These are phyloP conservation scores for Standfussiana lucernea DNA, from an alignment of 2,888 invertebrate genomes.

Conservation along the genomic window DNA sequence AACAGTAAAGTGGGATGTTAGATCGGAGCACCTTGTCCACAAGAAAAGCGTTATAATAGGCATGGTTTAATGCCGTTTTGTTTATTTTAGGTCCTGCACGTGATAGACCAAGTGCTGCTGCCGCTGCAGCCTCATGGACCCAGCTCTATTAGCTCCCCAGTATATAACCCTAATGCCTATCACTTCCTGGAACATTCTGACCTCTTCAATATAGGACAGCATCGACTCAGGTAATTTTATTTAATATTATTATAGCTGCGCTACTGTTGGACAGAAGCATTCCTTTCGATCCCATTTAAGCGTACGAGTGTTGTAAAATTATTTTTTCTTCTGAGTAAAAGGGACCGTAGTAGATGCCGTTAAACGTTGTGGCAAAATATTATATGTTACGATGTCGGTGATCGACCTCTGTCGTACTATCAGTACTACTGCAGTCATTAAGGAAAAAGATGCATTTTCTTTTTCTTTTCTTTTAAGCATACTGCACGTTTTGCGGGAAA, in stretches of 20 bases:
- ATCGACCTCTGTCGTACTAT: neutral
- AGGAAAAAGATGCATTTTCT: neutral
- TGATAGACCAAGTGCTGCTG: constrained; percentile 96
- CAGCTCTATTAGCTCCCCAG: constrained; percentile 90
- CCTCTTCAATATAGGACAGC: constrained; percentile 93
- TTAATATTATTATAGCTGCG: too few species aligned
- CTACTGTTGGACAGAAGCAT: too few species aligned
- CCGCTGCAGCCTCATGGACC: constrained; percentile 93
- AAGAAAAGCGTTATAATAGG: neutral
- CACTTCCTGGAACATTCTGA: constrained; percentile 95
- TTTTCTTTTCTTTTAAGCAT: too few species aligned
- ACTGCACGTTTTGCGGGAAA: too few species aligned
- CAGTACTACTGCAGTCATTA: neutral
- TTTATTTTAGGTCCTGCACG: constrained; percentile 93
- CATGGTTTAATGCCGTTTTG: neutral
- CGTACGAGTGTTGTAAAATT: too few species aligned
- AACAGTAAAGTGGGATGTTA: too few species aligned
- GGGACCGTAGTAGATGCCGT: too few species aligned
- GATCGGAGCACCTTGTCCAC: neutral
- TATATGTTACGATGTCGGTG: neutral
- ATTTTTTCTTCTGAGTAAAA: too few species aligned
- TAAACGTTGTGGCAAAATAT: too few species aligned
- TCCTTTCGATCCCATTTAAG: too few species aligned
- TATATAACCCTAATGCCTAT: constrained; percentile 95
- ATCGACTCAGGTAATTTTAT: constrained; percentile 92